Conservation (phyloP, 2,113 vertebrate genomes). For the Phalacrocorax pelagicus region DNA sequence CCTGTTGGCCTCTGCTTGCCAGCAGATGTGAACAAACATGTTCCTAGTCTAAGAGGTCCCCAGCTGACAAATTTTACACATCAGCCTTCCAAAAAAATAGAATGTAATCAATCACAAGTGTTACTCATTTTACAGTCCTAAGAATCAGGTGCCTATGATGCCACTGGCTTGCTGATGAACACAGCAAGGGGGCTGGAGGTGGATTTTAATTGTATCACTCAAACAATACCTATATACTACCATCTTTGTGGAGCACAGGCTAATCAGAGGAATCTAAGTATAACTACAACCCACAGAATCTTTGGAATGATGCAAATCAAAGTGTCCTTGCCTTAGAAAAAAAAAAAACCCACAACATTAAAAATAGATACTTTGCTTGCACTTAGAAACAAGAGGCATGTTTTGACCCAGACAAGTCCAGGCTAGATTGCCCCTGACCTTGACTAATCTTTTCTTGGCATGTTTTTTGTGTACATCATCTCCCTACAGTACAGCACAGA, state of each 20-base stretch:
- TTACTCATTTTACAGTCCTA: not conserved
- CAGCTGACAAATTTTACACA: not conserved
- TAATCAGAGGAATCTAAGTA: not conserved
- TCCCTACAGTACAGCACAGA: not conserved
- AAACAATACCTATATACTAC: not conserved
- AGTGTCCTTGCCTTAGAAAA: not conserved
- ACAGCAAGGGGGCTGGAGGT: not conserved
- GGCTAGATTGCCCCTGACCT: slow-evolving; percentile 16
- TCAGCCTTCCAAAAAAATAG: not conserved
- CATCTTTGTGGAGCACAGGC: not conserved
- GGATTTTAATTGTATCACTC: not conserved
- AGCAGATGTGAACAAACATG: not conserved
- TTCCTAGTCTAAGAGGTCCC: not conserved
- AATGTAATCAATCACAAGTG: not conserved
- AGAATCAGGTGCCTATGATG: not conserved
- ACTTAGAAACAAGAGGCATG: not conserved
- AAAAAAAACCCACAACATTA: not conserved
- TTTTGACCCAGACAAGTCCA: slow-evolving; percentile 42
- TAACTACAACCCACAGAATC: not conserved
- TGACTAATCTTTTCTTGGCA: slow-evolving; percentile 35
- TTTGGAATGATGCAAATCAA: not conserved
- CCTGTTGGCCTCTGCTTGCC: not conserved
- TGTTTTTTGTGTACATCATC: not conserved
- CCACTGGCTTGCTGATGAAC: not conserved
- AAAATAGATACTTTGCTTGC: not conserved